Evolutionary conservation across 2,888 invertebrate genomes (phyloP).

Genomic region (Nomada goodeniana): DNA sequence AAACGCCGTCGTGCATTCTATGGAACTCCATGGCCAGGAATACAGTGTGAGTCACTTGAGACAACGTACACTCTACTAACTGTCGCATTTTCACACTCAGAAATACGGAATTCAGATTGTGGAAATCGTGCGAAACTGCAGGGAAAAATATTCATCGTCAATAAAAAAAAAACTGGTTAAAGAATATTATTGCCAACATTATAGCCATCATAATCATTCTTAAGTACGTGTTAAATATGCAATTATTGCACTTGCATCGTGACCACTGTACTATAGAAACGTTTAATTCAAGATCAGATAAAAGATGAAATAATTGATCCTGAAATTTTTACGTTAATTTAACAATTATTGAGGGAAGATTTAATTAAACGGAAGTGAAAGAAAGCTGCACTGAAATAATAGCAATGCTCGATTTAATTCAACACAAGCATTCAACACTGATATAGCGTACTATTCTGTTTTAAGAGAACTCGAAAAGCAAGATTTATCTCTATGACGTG

Average conservation of each 20-base stretch:
- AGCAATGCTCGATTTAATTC: background rate
- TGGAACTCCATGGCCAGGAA: conserved; percentile 42
- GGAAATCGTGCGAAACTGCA: background rate
- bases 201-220: too few species aligned
- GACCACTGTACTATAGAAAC: too few species aligned
- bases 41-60: conserved; percentile 22
- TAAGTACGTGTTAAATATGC: too few species aligned
- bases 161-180: too few species aligned
- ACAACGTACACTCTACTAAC: background rate
- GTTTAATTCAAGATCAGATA: too few species aligned
- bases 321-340: too few species aligned
- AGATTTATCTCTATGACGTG: conserved; percentile 19
- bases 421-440: background rate
- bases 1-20: conserved; percentile 46
- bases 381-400: background rate
- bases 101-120: background rate
- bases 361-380: too few species aligned
- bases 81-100: background rate
- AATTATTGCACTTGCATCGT: too few species aligned
- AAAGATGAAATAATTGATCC: too few species aligned
- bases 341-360: too few species aligned
- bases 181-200: too few species aligned
- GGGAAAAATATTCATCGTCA: background rate
- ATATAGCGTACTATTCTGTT: background rate
- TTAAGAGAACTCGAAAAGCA: background rate